Evolutionary conservation across 2,888 invertebrate genomes (phyloP).

Genomic region (Clunio marinus): DNA sequence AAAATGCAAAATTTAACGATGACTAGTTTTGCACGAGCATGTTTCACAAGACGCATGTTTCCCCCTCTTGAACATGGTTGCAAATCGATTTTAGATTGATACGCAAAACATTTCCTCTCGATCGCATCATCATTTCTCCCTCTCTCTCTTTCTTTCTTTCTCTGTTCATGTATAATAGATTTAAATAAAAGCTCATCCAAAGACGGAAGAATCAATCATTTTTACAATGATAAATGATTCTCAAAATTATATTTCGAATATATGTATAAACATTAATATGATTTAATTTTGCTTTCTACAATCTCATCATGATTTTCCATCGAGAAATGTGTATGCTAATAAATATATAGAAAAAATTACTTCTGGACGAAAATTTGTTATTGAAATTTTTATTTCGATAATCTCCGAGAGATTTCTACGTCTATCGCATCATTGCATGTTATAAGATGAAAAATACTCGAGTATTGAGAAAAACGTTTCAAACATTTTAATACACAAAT

Average conservation of each 20-base stretch:
- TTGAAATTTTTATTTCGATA: not conserved
- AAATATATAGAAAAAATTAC: too few species aligned
- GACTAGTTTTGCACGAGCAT: constrained; percentile 27
- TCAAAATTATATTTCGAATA: constrained; percentile 17
- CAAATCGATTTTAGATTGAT: constrained; percentile 36
- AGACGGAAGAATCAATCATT: constrained; percentile 36
- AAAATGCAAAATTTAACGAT: not conserved
- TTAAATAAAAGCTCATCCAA: constrained; percentile 37
- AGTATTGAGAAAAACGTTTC: not conserved
- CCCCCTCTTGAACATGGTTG: not conserved
- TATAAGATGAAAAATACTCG: not conserved
- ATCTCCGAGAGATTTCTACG: not conserved
- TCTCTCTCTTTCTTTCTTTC: not conserved
- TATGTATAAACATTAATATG: constrained; percentile 20
- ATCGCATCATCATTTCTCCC: constrained; percentile 27
- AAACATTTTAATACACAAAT: too few species aligned
- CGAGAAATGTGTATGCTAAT: too few species aligned
- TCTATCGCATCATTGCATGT: not conserved
- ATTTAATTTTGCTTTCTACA: constrained; percentile 14
- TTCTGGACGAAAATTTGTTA: not conserved
- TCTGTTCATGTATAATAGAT: constrained; percentile 11
- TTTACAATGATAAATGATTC: constrained; percentile 36
- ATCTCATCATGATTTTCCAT: not conserved
- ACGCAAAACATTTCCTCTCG: not conserved
- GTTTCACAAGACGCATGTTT: not conserved